These are phyloP conservation scores for Pica pica DNA, from an alignment of 2,113 vertebrate species.

Conservation along the genomic window DNA sequence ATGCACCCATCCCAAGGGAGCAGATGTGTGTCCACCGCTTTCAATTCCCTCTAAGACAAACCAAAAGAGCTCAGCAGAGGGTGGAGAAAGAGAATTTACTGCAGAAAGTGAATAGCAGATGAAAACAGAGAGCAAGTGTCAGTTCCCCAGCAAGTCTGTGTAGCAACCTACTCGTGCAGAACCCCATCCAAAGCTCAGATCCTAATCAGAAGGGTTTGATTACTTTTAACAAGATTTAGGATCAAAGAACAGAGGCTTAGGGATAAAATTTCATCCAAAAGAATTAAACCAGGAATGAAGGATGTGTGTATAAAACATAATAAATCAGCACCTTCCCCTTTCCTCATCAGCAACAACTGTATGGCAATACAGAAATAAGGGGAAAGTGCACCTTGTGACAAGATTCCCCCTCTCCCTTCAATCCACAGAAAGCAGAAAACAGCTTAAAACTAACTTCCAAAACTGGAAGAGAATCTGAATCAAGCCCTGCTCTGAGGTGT, in stretches of 20 bases:
- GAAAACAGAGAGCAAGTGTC: background rate
- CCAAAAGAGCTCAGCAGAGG: background rate
- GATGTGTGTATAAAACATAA: background rate
- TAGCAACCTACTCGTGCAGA: background rate
- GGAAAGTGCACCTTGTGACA: background rate
- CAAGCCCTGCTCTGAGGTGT: background rate
- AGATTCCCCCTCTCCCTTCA: background rate
- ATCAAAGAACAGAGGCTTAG: background rate
- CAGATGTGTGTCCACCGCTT: rapidly evolving
- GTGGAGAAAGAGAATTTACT: background rate
- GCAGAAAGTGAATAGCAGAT: background rate
- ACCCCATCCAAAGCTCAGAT: background rate
- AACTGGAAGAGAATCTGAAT: background rate
- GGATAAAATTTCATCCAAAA: background rate
- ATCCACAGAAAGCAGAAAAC: background rate
- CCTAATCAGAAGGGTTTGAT: background rate
- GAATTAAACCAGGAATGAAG: background rate
- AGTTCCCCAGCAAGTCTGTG: background rate
- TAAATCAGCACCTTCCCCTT: background rate
- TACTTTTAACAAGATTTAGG: background rate
- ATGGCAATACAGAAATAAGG: background rate
- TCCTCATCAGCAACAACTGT: background rate
- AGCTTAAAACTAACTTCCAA: background rate
- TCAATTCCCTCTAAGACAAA: background rate
- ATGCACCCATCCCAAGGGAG: background rate